These are phyloP conservation scores for Trisateles emortualis DNA, from an alignment of 2,888 invertebrate species.

Conservation along the genomic window DNA sequence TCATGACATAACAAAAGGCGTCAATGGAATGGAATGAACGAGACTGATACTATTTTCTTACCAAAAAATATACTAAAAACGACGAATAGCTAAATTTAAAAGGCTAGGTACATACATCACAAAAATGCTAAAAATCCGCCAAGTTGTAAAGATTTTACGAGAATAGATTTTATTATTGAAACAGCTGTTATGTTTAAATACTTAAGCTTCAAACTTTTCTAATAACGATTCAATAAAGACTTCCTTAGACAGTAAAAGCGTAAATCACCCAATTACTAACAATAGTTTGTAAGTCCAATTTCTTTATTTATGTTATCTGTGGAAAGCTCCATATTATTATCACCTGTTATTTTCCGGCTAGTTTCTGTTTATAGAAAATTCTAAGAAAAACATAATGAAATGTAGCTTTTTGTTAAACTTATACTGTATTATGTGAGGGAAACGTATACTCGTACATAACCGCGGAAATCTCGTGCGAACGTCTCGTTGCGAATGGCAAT, in stretches of 20 bases:
- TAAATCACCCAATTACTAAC: not conserved
- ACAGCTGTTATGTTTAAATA: constrained; percentile 25
- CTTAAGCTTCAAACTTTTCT: not conserved
- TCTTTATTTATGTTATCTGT: not conserved
- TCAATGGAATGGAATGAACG: constrained; percentile 21
- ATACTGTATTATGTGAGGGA: constrained; percentile 25
- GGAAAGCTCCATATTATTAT: not conserved
- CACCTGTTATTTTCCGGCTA: not conserved
- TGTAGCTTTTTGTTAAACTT: constrained; percentile 12
- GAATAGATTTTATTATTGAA: constrained; percentile 31
- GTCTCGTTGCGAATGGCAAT: constrained; percentile 44
- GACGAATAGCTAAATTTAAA: constrained; percentile 22
- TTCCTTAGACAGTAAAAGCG: not conserved
- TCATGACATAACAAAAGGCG: constrained; percentile 30
- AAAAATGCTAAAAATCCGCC: not conserved
- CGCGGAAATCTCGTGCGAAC: constrained; percentile 40
- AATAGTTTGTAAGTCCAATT: not conserved
- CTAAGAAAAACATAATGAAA: not conserved
- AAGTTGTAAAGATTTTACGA: not conserved
- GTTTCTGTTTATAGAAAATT: not conserved
- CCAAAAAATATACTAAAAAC: constrained; percentile 27
- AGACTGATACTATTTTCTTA: constrained; percentile 20
- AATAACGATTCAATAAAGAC: not conserved
- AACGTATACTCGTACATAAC: constrained; percentile 31
- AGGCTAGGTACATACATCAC: constrained; percentile 14